These are phyloP conservation scores for Lysandra coridon DNA, from an alignment of 2,888 invertebrate genomes.

Conservation along the genomic window DNA sequence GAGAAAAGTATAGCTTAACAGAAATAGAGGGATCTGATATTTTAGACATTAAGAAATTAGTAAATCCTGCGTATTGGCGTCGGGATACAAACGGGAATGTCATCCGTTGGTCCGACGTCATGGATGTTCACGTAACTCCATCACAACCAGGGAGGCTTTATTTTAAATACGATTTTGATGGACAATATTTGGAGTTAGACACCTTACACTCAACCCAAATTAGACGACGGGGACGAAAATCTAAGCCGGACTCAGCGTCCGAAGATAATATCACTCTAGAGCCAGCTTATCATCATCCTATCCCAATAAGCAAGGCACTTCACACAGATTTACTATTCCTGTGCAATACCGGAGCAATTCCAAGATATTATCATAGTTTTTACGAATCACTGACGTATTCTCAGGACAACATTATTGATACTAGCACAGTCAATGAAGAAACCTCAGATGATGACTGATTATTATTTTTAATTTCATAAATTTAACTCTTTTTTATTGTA, in stretches of 20 bases:
- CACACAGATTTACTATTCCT: slow-evolving; percentile 35
- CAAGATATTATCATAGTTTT: slow-evolving; percentile 24
- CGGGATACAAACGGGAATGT: slow-evolving; percentile 23
- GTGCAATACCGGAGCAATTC: slow-evolving; percentile 36
- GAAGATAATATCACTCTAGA: slow-evolving; percentile 30
- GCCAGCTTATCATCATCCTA: slow-evolving; percentile 34
- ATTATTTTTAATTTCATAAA: slow-evolving; percentile 19
- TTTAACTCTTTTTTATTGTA: slow-evolving; percentile 4
- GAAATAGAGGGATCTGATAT: slow-evolving; percentile 31
- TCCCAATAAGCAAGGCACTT: slow-evolving; percentile 35
- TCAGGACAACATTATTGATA: slow-evolving; percentile 23
- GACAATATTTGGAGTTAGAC: slow-evolving; percentile 33
- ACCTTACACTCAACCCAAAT: slow-evolving; percentile 35
- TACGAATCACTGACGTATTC: slow-evolving; percentile 26
- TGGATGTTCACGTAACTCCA: slow-evolving; percentile 24
- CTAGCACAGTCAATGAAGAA: slow-evolving; percentile 23
- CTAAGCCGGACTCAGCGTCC: slow-evolving; percentile 34
- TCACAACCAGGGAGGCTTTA: slow-evolving; percentile 25
- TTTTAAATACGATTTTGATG: slow-evolving; percentile 36
- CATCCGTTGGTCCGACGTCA: no score
- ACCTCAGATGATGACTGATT: slow-evolving; percentile 22
- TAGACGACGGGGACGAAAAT: slow-evolving; percentile 37
- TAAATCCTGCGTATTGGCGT: slow-evolving; percentile 33
- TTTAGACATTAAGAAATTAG: slow-evolving; percentile 34
- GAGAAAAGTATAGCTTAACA: slow-evolving; percentile 29